Evolutionary conservation across 92 coral and sea anemone genomes (phyloP).

Genomic region (Chrysogorgia sp.): DNA sequence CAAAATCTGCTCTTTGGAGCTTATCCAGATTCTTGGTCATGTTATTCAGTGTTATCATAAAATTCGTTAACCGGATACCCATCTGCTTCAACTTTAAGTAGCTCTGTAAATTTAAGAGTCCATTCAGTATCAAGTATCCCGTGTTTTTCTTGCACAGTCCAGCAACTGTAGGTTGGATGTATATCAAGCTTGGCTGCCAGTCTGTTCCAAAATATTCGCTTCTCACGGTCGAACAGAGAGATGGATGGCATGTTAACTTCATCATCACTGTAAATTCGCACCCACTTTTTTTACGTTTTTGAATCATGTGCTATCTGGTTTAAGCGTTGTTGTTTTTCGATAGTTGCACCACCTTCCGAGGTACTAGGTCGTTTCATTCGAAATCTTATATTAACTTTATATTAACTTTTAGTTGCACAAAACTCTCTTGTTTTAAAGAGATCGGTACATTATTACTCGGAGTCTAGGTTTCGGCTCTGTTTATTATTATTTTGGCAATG

Average conservation of each 20-base stretch:
- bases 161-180: conserved; percentile 9
- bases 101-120: conserved; percentile 22
- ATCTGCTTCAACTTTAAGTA: conserved; percentile 16
- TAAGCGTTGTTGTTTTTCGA: conserved; percentile 5
- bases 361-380: conserved; percentile 60
- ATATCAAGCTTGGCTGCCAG: too few relatives aligned
- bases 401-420: background rate
- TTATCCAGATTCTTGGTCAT: background rate
- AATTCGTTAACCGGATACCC: too few relatives aligned
- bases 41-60: background rate
- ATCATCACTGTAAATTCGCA: background rate
- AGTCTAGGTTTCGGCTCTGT: too few relatives aligned
- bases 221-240: conserved; percentile 18
- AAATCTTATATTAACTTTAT: conserved; percentile 9
- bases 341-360: conserved; percentile 13
- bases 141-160: conserved; percentile 22
- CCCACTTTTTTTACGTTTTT: too few relatives aligned
- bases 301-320: too few relatives aligned
- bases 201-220: background rate
- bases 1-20: background rate
- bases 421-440: conserved; percentile 1
- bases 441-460: background rate
- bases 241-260: conserved; percentile 12
- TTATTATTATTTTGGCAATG: too few relatives aligned
- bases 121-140: conserved; percentile 23